Evolutionary conservation across 2,797 vertebrate species (phyloP).

Genomic region (Notolabrus celidotus): DNA sequence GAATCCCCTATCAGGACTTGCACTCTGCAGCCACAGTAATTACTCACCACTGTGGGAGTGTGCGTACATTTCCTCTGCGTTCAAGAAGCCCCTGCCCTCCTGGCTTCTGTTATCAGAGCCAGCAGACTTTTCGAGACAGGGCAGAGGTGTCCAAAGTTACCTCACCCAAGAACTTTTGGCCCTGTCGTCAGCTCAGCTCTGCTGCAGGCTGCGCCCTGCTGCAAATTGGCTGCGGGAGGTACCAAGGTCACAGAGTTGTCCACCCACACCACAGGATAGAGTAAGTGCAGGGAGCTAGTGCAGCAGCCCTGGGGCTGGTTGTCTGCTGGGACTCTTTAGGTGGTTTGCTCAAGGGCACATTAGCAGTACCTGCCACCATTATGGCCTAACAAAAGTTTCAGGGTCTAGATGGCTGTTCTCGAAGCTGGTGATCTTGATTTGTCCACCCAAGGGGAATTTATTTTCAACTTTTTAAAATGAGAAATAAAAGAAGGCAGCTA

Average conservation of each 20-base stretch:
- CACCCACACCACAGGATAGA: not conserved
- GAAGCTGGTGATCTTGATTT: not conserved
- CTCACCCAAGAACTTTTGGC: constrained; percentile 28
- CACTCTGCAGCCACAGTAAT: constrained; percentile 64
- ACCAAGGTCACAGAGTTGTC: constrained; percentile 31
- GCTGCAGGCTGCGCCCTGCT: constrained; percentile 23
- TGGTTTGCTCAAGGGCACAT: constrained; percentile 19
- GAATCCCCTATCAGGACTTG: constrained; percentile 67
- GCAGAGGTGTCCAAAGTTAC: constrained; percentile 39
- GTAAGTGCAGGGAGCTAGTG: not conserved
- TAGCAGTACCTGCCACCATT: not conserved
- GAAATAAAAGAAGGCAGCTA: not conserved
- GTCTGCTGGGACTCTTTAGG: not conserved
- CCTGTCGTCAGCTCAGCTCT: constrained; percentile 5
- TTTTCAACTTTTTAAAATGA: constrained; percentile 12
- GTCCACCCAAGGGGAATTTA: not conserved
- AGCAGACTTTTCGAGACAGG: constrained; percentile 49
- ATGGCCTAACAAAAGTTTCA: not conserved
- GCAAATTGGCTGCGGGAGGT: constrained; percentile 22
- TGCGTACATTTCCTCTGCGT: constrained; percentile 42
- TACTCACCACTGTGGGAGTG: constrained; percentile 59
- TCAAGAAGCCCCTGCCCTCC: constrained; percentile 28
- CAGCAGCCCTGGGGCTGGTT: constrained; percentile 7
- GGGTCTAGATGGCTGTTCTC: not conserved
- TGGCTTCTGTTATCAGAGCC: constrained; percentile 61